Conservation (phyloP, 1,140 invertebrate species). For the Bilobella aurantiaca region DNA sequence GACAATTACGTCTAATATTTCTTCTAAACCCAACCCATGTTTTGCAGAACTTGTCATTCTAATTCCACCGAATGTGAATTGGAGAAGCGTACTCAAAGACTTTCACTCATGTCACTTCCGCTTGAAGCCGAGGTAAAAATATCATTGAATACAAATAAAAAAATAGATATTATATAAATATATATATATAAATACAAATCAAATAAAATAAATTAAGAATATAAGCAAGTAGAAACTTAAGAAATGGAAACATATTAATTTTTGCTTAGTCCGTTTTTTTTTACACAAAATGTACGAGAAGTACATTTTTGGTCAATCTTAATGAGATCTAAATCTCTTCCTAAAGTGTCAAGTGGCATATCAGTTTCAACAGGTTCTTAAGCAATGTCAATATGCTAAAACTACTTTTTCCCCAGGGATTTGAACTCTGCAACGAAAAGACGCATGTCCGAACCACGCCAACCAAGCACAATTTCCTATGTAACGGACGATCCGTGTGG, state of each 20-base stretch:
- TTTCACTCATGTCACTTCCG: slow-evolving; percentile 4
- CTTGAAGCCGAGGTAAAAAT: not conserved
- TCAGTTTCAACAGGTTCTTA: not conserved
- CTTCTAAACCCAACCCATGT: no score
- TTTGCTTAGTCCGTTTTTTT: no score
- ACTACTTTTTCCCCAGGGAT: slow-evolving; percentile 37
- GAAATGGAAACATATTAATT: no score
- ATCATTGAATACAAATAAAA: not conserved
- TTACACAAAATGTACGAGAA: no score
- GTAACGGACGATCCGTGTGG: slow-evolving; percentile 49
- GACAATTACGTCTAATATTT: no score
- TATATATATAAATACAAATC: no score
- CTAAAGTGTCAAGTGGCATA: no score
- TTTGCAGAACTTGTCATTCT: not conserved
- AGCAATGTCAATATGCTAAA: not conserved
- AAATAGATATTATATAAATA: not conserved
- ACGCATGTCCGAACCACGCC: slow-evolving; percentile 51
- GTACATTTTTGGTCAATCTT: no score
- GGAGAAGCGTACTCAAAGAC: not conserved
- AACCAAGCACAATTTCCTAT: slow-evolving; percentile 56
- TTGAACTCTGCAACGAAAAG: slow-evolving; percentile 50
- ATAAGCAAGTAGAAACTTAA: no score
- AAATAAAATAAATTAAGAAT: no score
- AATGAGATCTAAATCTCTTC: not conserved
- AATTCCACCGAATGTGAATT: not conserved